Evolutionary conservation across 2,113 vertebrate species (phyloP).

Genomic region (Sinocyclocheilus anophthalmus): DNA sequence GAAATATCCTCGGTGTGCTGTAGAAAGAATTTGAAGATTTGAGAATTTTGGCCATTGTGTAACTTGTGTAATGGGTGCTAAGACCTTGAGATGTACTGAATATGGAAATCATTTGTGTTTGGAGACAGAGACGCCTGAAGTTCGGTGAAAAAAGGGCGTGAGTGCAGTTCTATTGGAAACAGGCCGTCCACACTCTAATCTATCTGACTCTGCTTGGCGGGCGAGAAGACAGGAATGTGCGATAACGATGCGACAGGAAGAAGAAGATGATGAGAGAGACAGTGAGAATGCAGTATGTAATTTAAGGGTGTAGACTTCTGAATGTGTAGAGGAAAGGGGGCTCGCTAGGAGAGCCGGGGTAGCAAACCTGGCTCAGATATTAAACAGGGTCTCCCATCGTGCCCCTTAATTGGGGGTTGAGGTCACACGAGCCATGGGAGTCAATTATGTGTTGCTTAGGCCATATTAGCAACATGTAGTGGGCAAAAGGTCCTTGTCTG

Average conservation of each 20-base stretch:
- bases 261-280: not conserved
- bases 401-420: not conserved
- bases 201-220: constrained; percentile 46
- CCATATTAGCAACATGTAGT: not conserved
- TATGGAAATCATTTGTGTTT: constrained; percentile 2
- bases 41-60: constrained; percentile 4
- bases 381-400: not conserved
- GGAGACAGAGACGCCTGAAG: not conserved
- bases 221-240: constrained; percentile 20
- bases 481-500: not conserved
- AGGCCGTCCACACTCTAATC: constrained; percentile 45
- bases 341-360: no score
- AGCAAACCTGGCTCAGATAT: not conserved
- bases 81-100: constrained; percentile 24
- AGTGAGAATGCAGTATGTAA: not conserved
- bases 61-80: constrained; percentile 11
- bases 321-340: not conserved
- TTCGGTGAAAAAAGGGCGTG: constrained; percentile 21
- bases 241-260: not conserved
- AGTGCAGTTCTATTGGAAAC: constrained; percentile 34
- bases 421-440: no score
- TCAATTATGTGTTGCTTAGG: not conserved
- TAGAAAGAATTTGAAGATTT: not conserved
- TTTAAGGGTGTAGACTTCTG: not conserved
- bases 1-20: constrained; percentile 28